These are phyloP conservation scores for Psittacara wagleri DNA, from an alignment of 2,113 vertebrate species.

Conservation along the genomic window DNA sequence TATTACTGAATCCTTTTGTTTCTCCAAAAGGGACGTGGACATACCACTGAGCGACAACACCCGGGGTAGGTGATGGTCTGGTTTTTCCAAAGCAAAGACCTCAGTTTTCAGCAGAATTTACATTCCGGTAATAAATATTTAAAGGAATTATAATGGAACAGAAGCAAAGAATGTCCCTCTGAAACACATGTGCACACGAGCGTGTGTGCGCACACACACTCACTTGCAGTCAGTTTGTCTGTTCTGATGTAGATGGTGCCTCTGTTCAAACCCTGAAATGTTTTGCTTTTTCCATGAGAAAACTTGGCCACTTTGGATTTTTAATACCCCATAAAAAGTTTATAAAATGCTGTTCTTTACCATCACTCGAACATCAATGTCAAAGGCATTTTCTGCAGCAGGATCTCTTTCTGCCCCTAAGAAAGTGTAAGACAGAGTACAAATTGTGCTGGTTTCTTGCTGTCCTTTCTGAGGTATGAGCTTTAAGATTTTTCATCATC, in stretches of 20 bases:
- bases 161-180: constrained; percentile 42
- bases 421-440: not conserved
- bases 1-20: constrained; percentile 60
- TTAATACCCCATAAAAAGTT: not conserved
- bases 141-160: constrained; percentile 61
- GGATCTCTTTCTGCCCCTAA: not conserved
- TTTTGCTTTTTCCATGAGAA: not conserved
- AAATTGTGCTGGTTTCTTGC: not conserved
- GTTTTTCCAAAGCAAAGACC: constrained; percentile 48
- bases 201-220: not conserved
- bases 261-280: constrained; percentile 2
- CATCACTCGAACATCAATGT: not conserved
- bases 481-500: not conserved
- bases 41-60: constrained; percentile 41
- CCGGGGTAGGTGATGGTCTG: not conserved
- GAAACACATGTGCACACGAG: not conserved
- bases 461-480: not conserved
- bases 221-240: not conserved
- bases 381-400: constrained; percentile 9
- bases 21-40: constrained; percentile 37
- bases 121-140: constrained; percentile 75
- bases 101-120: constrained; percentile 65
- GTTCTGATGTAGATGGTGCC: not conserved
- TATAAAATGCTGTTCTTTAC: constrained; percentile 8
- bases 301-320: constrained; percentile 4